Evolutionary conservation across 2,888 invertebrate species (phyloP).

Genomic region (Andrena bucephala): DNA sequence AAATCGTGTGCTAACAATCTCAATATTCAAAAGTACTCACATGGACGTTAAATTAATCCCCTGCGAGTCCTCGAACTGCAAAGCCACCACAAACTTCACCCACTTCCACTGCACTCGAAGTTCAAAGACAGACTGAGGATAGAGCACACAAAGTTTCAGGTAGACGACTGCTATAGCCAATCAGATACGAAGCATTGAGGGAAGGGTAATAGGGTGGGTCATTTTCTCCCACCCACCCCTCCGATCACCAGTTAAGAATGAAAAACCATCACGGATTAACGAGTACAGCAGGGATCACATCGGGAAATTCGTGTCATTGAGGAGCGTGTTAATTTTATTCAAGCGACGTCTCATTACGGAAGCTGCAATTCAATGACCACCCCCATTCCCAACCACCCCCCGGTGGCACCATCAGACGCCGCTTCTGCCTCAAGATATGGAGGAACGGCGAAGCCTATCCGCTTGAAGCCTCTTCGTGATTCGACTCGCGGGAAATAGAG

Average conservation of each 20-base stretch:
- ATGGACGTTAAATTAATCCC: neutral
- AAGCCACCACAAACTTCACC: neutral
- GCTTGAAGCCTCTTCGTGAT: slow-evolving; percentile 38
- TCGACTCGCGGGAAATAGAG: slow-evolving; percentile 40
- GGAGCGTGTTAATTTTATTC: neutral
- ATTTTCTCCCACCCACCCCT: neutral
- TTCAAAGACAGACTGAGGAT: slow-evolving; percentile 12
- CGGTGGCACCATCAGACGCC: neutral
- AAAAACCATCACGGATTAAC: neutral
- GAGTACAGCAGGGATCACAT: neutral
- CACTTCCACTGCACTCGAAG: neutral
- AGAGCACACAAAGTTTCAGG: slow-evolving; percentile 13
- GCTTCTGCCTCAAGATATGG: too few relatives aligned
- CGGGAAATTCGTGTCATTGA: neutral
- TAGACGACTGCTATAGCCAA: slow-evolving; percentile 20
- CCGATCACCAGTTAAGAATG: neutral
- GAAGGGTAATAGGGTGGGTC: slow-evolving; percentile 12
- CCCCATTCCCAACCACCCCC: neutral
- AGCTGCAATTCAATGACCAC: neutral
- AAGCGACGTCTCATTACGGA: neutral
- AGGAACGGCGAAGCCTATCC: slow-evolving; percentile 16
- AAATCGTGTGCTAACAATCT: neutral
- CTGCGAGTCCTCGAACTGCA: neutral
- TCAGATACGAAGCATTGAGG: slow-evolving; percentile 16
- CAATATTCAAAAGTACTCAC: neutral